Evolutionary conservation across 2,888 invertebrate species (phyloP), one percentile per base, ranked within the genome.

Genomic region (Copidosoma aretas): DNA sequence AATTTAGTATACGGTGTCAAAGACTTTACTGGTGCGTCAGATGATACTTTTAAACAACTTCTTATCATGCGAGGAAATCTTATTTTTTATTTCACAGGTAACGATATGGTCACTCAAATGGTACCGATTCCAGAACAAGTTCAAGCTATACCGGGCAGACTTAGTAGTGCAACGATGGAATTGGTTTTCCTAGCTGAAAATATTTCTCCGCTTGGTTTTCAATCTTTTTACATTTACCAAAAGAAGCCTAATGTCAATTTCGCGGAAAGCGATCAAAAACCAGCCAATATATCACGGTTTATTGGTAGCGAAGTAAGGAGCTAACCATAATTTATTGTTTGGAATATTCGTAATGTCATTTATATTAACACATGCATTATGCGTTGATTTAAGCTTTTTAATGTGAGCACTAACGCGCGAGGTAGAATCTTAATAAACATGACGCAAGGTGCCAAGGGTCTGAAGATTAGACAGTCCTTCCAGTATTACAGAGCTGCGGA

Each of bases 141-240:
- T 0, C 71, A 78, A 46, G 79, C 83, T 0, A 87, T 93, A 52
- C 88, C 89, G 0, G 91, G 91, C 46, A 84, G 94, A 52, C 64
- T 77, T 0, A 91, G 91, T 1, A 78, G 74, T 3, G 91, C 94
- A 0, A 87, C 85, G 0, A 86, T 87, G 75, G 93, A 94, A 76
- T 80, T 94, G 0, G 85, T 93, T 0, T 94, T 95, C 79, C 76
- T 86, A n/a, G 91, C 91, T 0, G 76, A 81, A 4, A 81, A 88
- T 3, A 77, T 93, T 4, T 91, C 93, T 0, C 85, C 92, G 0
- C 81, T 92, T 1, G 92, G 93, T 0, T 89, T 89, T 75, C 88
- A 88, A 76, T 87, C 90, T 0, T 91, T 87, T 74, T 90, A 87
- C 73, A 79, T 91, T 0, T 73, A 76, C 14, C 43, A 46, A 75